A percentile compares a stretch with the other conserved stretches of the same genome.
Conservation (phyloP, 2,797 vertebrate species). For the Cetoscarus ocellatus region DNA sequence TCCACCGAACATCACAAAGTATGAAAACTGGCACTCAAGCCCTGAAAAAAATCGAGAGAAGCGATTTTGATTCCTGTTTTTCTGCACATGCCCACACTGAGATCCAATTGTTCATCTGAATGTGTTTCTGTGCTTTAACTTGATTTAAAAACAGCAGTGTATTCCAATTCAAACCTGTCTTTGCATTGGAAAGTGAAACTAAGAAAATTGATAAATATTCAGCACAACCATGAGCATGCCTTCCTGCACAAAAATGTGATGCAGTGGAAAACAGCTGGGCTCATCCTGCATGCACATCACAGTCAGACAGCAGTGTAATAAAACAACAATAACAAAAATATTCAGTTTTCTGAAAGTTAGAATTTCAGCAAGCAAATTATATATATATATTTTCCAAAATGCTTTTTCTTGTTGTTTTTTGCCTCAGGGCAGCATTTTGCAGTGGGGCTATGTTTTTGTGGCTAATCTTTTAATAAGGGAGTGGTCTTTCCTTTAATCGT, state of each 20-base stretch:
- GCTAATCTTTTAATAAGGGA: too few species aligned
- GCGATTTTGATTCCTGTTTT: background rate
- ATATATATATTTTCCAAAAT: too few species aligned
- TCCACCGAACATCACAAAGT: conserved; percentile 22
- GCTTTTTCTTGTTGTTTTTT: too few species aligned
- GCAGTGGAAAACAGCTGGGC: conserved; percentile 15
- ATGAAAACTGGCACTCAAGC: conserved; percentile 6
- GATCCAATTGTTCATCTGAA: conserved; percentile 3
- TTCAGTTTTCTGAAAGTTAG: conserved; percentile 17
- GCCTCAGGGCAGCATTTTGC: too few species aligned
- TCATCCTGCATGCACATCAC: conserved; percentile 21
- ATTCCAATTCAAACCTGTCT: conserved; percentile 36
- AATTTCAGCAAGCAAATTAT: conserved; percentile 20
- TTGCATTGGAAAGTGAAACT: conserved; percentile 4
- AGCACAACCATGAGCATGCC: conserved; percentile 9
- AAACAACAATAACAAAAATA: conserved; percentile 33
- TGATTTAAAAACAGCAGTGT: conserved; percentile 9
- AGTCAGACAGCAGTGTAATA: conserved; percentile 6
- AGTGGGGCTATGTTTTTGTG: too few species aligned
- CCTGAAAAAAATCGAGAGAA: conserved; percentile 2
- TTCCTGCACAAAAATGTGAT: conserved; percentile 23
- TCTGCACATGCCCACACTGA: background rate
- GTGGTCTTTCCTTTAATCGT: too few species aligned
- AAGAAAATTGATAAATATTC: conserved; percentile 27
- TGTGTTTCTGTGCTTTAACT: background rate